A percentile compares a stretch with the other conserved stretches of the same genome.
These are phyloP conservation scores for Nestor notabilis DNA, from an alignment of 2,113 vertebrate genomes.

Conservation along the genomic window DNA sequence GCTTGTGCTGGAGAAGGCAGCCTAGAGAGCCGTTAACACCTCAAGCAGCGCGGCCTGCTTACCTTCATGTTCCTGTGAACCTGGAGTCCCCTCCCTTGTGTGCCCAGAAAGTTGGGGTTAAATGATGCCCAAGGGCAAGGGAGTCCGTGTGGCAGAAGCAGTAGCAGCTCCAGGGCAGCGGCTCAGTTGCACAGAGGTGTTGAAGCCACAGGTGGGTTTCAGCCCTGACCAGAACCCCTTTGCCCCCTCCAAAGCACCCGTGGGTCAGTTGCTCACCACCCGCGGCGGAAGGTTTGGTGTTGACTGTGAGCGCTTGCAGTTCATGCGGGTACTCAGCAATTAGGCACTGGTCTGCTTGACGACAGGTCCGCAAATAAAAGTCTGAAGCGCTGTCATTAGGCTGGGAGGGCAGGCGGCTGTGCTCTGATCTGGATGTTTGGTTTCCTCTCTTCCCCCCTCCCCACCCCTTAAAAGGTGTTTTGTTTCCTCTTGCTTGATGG, in stretches of 20 bases:
- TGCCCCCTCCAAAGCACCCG: rapidly evolving
- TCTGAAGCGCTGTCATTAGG: not conserved
- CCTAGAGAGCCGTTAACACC: not conserved
- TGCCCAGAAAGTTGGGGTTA: not conserved
- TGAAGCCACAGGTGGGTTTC: not conserved
- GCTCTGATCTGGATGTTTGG: not conserved
- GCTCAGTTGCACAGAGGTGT: not conserved
- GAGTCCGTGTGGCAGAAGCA: not conserved
- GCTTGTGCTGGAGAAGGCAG: not conserved
- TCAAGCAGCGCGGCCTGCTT: not conserved
- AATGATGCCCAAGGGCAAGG: not conserved
- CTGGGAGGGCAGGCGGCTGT: not conserved
- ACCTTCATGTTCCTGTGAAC: not conserved
- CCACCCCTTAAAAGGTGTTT: not conserved
- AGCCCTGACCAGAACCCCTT: not conserved
- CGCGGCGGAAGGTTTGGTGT: not conserved
- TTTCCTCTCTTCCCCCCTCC: not conserved
- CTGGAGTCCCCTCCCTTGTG: not conserved
- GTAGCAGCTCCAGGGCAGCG: not conserved
- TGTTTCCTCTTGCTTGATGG: not conserved
- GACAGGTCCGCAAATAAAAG: not conserved
- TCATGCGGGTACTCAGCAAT: not conserved
- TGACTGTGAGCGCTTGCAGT: not conserved
- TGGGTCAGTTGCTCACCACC: rapidly evolving
- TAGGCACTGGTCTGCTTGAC: not conserved